Evolutionary conservation across 2,888 invertebrate species (phyloP).

Genomic region (Caenorhabditis imperialis): DNA sequence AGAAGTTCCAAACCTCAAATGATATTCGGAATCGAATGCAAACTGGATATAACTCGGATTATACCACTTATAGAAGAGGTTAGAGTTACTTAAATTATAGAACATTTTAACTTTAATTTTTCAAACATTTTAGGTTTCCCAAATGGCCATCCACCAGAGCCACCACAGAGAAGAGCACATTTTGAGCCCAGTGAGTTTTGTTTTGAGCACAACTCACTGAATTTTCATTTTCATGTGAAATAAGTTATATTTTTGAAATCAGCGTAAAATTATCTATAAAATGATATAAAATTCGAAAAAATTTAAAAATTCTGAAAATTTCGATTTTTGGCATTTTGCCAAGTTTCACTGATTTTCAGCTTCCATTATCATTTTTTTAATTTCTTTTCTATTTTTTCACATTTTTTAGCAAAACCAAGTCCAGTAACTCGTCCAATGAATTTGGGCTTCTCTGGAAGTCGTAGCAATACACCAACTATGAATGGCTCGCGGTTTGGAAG

Average conservation of each 20-base stretch:
- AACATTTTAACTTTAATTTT: slow-evolving; percentile 3
- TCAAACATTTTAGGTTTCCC: neutral
- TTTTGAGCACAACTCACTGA: too few relatives aligned
- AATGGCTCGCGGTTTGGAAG: slow-evolving; percentile 15
- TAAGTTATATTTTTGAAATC: too few relatives aligned
- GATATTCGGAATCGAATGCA: slow-evolving; percentile 42
- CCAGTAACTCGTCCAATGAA: slow-evolving; percentile 27
- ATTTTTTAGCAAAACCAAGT: slow-evolving; percentile 25
- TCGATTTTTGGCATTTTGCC: too few relatives aligned
- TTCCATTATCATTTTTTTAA: too few relatives aligned
- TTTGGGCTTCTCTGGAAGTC: slow-evolving; percentile 24
- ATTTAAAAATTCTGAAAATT: neutral
- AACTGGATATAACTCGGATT: slow-evolving; percentile 63
- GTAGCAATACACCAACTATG: slow-evolving; percentile 44
- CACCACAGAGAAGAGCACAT: slow-evolving; percentile 29
- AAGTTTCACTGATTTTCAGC: too few relatives aligned
- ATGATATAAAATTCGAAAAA: too few relatives aligned
- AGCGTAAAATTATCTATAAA: too few relatives aligned
- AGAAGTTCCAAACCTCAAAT: slow-evolving; percentile 16
- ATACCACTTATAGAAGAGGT: slow-evolving; percentile 55
- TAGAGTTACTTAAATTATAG: neutral
- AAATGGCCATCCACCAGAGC: slow-evolving; percentile 1
- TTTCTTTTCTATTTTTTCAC: too few relatives aligned
- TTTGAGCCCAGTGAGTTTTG: slow-evolving; percentile 34
- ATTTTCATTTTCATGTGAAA: too few relatives aligned